Base-by-base conservation (phyloP, 2,797 vertebrate species). In the Tenualosa ilisha region DNA sequence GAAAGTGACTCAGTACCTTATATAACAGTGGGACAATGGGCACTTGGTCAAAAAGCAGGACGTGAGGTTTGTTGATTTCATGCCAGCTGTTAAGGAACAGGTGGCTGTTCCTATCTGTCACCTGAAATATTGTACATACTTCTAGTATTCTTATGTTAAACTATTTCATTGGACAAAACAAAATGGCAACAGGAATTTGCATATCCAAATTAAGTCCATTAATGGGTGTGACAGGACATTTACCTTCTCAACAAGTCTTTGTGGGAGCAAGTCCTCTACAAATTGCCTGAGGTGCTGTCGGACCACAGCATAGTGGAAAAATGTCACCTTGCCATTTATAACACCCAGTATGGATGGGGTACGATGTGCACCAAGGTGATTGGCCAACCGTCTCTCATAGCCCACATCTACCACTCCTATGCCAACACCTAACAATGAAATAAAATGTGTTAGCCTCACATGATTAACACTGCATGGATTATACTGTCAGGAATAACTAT, bases 401-500 rank as follows among this genome's bases (percentile, higher is more conserved):
- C 98, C 97, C 0, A 98, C 97, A 0, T 99, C 98, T 43, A 99
- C 97, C 0, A 99, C 97, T 0, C 98, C 97, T 0, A 99, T 97
- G 22, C 98, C 98, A 24, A 98, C 96, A 46, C 98, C 98, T 99
- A 91, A 1, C 88, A 92, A 84, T 86, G 81, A 46, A 81, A 31
- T 49, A 72, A n/a, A 15, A 86, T 22, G 75, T 20, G n/a, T 61
- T 81, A 81, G 63, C 26, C 82, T 88, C 75, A 88, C 24, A 79
- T 9, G 65, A 61, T 83, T 13, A 43, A 65, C 37, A 8, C 17
- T 46, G 37, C 15, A 43, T 75, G 68, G 15, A 75, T 13, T 40
- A 68, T 5, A 68, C 26, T 1, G 37, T 40, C 24, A 68, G 12
- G 12, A 9, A 37, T 12, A 24, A 26, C 2, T 68, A 26, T 68